Evolutionary conservation across 1,140 invertebrate species (phyloP), one percentile per base, ranked within the genome.

Genomic region (Alviniconcha marisindica): DNA sequence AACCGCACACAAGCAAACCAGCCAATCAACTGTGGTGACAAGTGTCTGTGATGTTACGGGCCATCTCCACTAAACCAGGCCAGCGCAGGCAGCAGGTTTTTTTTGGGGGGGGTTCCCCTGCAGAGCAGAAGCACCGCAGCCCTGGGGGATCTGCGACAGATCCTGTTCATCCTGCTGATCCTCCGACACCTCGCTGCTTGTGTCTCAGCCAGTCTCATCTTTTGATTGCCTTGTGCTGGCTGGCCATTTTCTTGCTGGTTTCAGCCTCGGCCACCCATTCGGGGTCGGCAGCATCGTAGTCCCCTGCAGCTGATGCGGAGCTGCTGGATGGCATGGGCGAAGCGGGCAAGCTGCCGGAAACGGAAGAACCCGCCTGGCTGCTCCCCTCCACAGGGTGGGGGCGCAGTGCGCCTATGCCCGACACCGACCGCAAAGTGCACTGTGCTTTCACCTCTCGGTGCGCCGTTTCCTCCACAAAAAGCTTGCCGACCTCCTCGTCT

Each of bases 251-350:
- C 31, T 71, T 84, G 24, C 71, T 36, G 36, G 21, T 15, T 63
- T 94, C 94, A 33, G 94, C 95, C 40, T 95, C 84, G 5, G 38
- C 76, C 28, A 81, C 28, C 82, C 83, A 83, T n/a, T 86, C 85
- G 0, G 83, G 82, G 48, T 86, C 85, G 21, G 76, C 78, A 3
- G 77, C 44, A 31, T 86, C 85, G 3, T 48, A 33, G 15, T 87
- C 86, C 21, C 83, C 84, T 2, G 95, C 95, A 33, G 94, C 94
- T 87, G 95, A 95, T 81, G 94, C 94, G 85, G 94, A 94, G 38
- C 93, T 93, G 77, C 93, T 94, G 83, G 93, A 93, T 77, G 94
- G 88, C 38, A 86, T 76, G n/a, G 88, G 91, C 31, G 90, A 90
- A 24, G 84, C 82, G 12, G 86, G 86, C 66, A 66, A 51, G 74